A percentile compares a stretch with the other conserved stretches of the same genome.
Evolutionary conservation across 2,113 vertebrate genomes (phyloP).

Genomic region (Myrmecobius fasciatus): DNA sequence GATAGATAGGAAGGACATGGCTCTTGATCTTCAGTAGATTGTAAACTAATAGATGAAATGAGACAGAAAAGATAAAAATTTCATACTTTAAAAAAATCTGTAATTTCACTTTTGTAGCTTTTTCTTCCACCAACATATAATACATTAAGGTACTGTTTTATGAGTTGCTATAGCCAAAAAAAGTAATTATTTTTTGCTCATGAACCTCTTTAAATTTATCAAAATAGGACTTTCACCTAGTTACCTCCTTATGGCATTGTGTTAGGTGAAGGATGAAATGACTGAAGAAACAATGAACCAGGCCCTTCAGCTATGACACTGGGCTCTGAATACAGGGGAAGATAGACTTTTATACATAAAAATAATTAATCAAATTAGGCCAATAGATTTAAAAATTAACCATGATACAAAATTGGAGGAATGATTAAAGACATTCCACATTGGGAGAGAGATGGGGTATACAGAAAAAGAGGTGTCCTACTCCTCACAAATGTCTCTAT

Average conservation of each 20-base stretch:
- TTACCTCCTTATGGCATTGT: background rate
- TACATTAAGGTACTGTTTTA: background rate
- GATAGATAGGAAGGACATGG: background rate
- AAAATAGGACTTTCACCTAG: background rate
- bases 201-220: background rate
- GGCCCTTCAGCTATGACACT: background rate
- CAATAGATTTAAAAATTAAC: background rate
- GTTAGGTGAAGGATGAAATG: background rate
- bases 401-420: background rate
- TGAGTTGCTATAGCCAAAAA: background rate
- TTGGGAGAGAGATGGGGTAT: background rate
- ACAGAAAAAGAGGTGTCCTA: background rate
- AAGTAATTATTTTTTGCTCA: background rate
- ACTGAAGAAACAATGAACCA: background rate
- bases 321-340: no score
- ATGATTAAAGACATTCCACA: background rate
- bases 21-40: background rate
- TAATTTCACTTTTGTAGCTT: background rate
- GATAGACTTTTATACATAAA: background rate
- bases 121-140: background rate
- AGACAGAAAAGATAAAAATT: background rate
- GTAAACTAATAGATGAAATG: background rate
- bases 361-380: background rate
- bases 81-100: background rate
- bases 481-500: background rate